Evolutionary conservation across 2,797 vertebrate species (phyloP), one percentile per base, ranked within the genome.

Genomic region (Sardinella longiceps): DNA sequence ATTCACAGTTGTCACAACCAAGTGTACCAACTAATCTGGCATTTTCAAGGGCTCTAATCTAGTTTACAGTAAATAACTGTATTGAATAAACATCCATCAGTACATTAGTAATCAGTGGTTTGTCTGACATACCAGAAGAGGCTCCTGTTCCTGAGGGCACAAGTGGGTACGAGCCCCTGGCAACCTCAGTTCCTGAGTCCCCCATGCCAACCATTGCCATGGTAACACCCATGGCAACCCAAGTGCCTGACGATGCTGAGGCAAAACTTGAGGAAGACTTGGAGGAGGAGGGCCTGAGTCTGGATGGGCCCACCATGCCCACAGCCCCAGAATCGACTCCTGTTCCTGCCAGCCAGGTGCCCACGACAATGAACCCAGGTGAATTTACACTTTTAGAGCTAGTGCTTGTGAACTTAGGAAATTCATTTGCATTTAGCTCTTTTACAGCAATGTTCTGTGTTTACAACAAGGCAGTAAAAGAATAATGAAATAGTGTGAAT

Each of bases 151-250:
- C 80, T 15, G 92, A 93, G 23, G 86, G 58, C 85, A 88, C 74
- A 80, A 92, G 92, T 3, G 90, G 85, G n/a, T 85, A 84, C 6
- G 92, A 81, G 43, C 25, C 18, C 1, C 18, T 86, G 11, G 82
- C 88, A 14, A 63, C 45, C 18, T 88, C 88, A 30, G 51, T 2
- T 10, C 48, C 81, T 84, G 89, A 89, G 77, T 39, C 1, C 0
- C 56, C 23, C 12, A 63, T 83, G 10, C 39, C 80, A 10, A 66
- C 80, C 37, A 46, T 46, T 74, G 51, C 86, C 2, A 86, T 60
- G 6, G 66, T 0, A 46, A 80, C 86, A 46, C 53, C 80, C 37
- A 39, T 46, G 33, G n/a, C n/a, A n/a, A 48, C 0, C 30, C 39
- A 2, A 2, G 18, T 14, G 51, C 53, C 37, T 25, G 87, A 86